Percentiles rank a stretch among this genome's conserved stretches.
Conservation (phyloP, 1,140 invertebrate genomes). For the Asbolus verrucosus region DNA sequence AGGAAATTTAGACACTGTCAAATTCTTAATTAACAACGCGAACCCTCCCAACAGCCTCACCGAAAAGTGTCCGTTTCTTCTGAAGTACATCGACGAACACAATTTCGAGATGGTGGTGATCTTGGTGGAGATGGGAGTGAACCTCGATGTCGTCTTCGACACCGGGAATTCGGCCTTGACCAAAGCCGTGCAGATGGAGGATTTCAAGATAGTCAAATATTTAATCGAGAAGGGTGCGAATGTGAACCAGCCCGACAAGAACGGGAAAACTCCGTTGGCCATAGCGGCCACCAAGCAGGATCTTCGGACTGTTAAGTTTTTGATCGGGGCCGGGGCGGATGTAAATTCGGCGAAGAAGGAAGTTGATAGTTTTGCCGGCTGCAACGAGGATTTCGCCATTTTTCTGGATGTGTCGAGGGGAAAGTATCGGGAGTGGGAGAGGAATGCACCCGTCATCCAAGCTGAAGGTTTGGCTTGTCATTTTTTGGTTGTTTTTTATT, state of each 20-base stretch:
- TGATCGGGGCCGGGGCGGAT: neutral
- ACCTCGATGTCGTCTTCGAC: neutral
- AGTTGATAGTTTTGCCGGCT: neutral
- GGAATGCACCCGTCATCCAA: no score
- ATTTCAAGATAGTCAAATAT: constrained; percentile 1
- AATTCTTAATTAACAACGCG: no score
- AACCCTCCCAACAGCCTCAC: no score
- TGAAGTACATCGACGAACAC: no score
- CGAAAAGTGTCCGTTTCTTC: no score
- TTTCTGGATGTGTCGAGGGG: neutral
- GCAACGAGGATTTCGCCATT: neutral
- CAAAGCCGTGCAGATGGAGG: neutral
- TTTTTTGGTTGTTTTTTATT: no score
- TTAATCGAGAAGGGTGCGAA: neutral
- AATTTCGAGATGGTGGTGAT: neutral
- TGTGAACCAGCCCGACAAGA: neutral
- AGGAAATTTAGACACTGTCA: no score
- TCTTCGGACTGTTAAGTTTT: neutral
- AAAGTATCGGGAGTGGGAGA: no score
- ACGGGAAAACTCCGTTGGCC: neutral
- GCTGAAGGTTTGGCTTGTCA: no score
- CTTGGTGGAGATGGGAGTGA: neutral
- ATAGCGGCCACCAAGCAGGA: neutral
- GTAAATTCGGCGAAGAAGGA: neutral
- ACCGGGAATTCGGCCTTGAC: neutral